A percentile compares a stretch with the other conserved stretches of the same genome.
Evolutionary conservation across 2,113 vertebrate genomes (phyloP).

Genomic region (Willisornis vidua): DNA sequence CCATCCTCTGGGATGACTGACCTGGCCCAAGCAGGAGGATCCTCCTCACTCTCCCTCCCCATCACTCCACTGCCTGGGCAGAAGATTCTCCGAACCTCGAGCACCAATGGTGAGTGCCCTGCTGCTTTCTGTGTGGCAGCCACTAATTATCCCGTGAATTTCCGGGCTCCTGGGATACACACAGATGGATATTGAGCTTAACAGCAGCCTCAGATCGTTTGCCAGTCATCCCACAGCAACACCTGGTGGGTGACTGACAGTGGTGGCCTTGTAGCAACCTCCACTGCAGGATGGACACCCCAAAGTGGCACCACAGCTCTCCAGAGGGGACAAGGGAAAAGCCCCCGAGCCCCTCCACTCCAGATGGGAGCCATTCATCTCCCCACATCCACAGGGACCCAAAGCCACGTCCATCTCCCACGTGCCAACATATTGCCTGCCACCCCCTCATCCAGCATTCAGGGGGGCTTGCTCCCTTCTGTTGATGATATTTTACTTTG

Average conservation of each 20-base stretch:
- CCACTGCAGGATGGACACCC: not conserved
- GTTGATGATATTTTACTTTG: conserved; percentile 35
- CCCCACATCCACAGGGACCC: not conserved
- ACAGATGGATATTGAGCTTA: conserved; percentile 67
- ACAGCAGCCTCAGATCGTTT: conserved; percentile 42
- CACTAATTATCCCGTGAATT: conserved; percentile 70
- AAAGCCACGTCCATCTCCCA: not conserved
- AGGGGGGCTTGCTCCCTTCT: not conserved
- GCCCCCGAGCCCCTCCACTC: rapidly evolving
- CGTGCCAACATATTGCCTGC: not conserved
- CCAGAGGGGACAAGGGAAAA: not conserved
- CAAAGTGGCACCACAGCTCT: not conserved
- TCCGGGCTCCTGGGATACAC: conserved; percentile 37
- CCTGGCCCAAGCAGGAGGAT: not conserved
- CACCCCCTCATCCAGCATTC: not conserved
- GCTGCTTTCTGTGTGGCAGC: conserved; percentile 52
- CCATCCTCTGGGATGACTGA: not conserved
- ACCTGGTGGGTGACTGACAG: not conserved
- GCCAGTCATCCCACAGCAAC: conserved; percentile 7
- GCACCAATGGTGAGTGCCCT: conserved; percentile 5
- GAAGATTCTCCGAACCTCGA: not conserved
- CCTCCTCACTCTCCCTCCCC: not conserved
- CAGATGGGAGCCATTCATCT: not conserved
- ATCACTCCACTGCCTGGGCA: not conserved
- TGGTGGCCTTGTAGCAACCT: not conserved